phyloP scores from a whole-genome alignment of 2,888 invertebrate species.

The Melanchra persicariae region DNA sequence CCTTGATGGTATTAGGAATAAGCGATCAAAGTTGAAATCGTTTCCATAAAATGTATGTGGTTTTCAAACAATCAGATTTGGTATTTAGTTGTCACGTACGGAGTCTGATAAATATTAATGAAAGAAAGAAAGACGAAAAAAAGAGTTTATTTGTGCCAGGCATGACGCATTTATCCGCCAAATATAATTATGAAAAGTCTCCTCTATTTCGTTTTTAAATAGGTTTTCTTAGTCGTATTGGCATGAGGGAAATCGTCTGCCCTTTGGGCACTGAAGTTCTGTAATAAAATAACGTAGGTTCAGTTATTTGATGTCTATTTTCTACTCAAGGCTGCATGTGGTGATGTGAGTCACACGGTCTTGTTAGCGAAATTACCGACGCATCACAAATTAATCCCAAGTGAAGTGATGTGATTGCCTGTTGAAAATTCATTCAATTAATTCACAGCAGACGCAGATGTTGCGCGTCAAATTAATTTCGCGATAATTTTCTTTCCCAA shows the following conservation, averaged over 20 bases:
- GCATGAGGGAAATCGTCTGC: too few relatives aligned
- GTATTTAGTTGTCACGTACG: background rate
- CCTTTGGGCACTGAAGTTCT: background rate
- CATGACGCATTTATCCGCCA: too few relatives aligned
- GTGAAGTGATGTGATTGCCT: background rate
- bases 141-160: too few relatives aligned
- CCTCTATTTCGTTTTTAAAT: background rate
- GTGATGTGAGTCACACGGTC: background rate
- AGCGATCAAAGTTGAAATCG: too few relatives aligned
- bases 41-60: too few relatives aligned
- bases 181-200: too few relatives aligned
- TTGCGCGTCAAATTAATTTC: background rate
- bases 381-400: background rate
- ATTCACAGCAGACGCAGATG: too few relatives aligned
- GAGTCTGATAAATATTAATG: background rate
- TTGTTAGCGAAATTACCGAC: background rate
- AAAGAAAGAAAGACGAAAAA: too few relatives aligned
- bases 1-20: too few relatives aligned
- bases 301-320: background rate
- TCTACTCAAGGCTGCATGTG: background rate
- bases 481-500: background rate
- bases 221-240: background rate
- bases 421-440: background rate
- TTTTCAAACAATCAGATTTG: background rate
- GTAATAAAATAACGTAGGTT: background rate